Evolutionary conservation across 2,113 vertebrate genomes (phyloP).

Genomic region (Gopherus flavomarginatus): DNA sequence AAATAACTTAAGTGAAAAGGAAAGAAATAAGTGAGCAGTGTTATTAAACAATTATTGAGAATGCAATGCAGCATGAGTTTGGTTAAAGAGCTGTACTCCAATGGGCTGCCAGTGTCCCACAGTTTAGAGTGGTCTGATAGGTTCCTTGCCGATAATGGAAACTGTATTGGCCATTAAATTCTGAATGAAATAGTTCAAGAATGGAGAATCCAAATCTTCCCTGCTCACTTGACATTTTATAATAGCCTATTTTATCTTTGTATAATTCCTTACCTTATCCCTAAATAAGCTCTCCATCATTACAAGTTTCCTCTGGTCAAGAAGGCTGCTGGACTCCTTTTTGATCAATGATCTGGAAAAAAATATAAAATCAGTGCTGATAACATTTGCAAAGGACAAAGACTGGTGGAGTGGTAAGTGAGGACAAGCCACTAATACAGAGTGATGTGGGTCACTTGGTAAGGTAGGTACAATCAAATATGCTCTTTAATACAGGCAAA

Average conservation of each 20-base stretch:
- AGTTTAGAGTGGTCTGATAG: constrained; percentile 2
- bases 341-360: not conserved
- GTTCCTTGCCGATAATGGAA: not conserved
- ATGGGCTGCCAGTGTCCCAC: not conserved
- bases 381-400: not conserved
- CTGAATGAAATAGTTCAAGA: not conserved
- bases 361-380: constrained; percentile 19
- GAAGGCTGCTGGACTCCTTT: not conserved
- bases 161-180: not conserved
- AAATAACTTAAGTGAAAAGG: constrained; percentile 4
- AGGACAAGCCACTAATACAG: not conserved
- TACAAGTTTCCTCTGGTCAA: not conserved
- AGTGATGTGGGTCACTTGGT: not conserved
- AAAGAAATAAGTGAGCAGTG: not conserved
- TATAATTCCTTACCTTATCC: not conserved
- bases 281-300: not conserved
- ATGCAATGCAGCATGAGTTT: not conserved
- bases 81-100: not conserved
- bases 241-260: not conserved
- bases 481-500: not conserved
- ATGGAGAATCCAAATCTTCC: not conserved
- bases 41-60: not conserved
- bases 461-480: not conserved
- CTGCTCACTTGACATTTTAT: not conserved
- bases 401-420: not conserved